phyloP scores from a whole-genome alignment of 2,888 invertebrate genomes.

The Drosophila quinaria region DNA sequence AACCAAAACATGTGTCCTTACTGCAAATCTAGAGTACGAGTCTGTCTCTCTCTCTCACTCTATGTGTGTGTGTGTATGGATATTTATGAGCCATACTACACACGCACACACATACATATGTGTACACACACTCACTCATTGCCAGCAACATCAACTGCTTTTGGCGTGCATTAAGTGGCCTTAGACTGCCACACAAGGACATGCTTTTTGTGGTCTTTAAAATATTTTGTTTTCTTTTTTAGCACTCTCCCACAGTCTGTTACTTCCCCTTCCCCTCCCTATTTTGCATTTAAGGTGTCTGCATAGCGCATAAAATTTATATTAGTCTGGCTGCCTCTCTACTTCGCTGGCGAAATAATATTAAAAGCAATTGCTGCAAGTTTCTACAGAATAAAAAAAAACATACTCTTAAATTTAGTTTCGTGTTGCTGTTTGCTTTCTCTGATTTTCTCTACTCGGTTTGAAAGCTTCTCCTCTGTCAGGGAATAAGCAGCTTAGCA shows the following conservation, averaged over 20 bases:
- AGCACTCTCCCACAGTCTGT: not conserved
- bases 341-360: constrained; percentile 33
- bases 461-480: not conserved
- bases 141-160: constrained; percentile 68
- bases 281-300: constrained; percentile 60
- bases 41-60: constrained; percentile 30
- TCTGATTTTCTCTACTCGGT: not conserved
- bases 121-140: constrained; percentile 25
- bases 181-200: constrained; percentile 80
- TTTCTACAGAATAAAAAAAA: constrained; percentile 15
- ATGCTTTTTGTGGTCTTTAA: constrained; percentile 79
- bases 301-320: constrained; percentile 61
- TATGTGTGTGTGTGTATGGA: constrained; percentile 31
- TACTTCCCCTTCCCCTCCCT: not conserved
- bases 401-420: constrained; percentile 38
- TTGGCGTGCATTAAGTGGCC: constrained; percentile 82
- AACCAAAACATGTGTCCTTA: constrained; percentile 79
- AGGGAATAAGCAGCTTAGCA: constrained; percentile 46
- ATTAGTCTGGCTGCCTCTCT: constrained; percentile 50
- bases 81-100: constrained; percentile 60
- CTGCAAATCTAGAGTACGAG: constrained; percentile 27
- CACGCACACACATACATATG: constrained; percentile 37
- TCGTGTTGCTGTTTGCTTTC: not conserved
- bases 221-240: constrained; percentile 47
- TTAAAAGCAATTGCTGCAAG: constrained; percentile 41